Base-by-base conservation (phyloP, 1,140 invertebrate species). In the Xylocopa sonorina region DNA sequence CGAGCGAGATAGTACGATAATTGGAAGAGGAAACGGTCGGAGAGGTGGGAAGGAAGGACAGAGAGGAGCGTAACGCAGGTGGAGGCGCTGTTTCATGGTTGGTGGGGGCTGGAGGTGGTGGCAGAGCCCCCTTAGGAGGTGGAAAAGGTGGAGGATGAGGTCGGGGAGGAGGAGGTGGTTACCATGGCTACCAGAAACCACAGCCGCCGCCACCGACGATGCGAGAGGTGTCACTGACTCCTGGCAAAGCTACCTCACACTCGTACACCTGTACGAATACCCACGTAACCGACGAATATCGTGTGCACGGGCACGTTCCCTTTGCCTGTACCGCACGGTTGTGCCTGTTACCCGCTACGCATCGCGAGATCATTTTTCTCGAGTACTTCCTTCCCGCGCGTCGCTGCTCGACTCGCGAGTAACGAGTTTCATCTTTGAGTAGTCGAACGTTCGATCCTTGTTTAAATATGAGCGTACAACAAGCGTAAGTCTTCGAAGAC, bases 181-280 rank as follows among this genome's bases (percentile, higher is more conserved):
- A 86, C 92, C 90, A 92, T 93, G 91, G 86, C 87, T 91, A 92
- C 91, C 85, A 88, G 89, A 89, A 90, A 91, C 90, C 90, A 87
- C 88, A 89, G 90, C 87, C 84, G 84, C 88, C 89, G 86, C 87
- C 88, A 87, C 84, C 89, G 90, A 92, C 91, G 91, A 92, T 91
- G 88, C 87, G 87, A 91, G 89, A 92, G 91, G 92, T 92, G 92
- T 92, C 92, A 92, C 90, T 93, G 92, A 92, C 92, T 92, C 88
- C 91, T 90, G 89, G 84, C 84, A 87, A 86, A 84, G 87, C 87
- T 72, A 87, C 85, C 81, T 57, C 78, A 73, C 71, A 66, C 72
- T 48, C 63, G 46, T 71, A 69, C 79, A 69, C 64, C 74, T 77
- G 64, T 50, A 38, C 50, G 29, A 68, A 67, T 76, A 78, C 80